These are phyloP conservation scores for Artibeus jamaicensis DNA, from an alignment of 2,797 vertebrate genomes.

Conservation along the genomic window DNA sequence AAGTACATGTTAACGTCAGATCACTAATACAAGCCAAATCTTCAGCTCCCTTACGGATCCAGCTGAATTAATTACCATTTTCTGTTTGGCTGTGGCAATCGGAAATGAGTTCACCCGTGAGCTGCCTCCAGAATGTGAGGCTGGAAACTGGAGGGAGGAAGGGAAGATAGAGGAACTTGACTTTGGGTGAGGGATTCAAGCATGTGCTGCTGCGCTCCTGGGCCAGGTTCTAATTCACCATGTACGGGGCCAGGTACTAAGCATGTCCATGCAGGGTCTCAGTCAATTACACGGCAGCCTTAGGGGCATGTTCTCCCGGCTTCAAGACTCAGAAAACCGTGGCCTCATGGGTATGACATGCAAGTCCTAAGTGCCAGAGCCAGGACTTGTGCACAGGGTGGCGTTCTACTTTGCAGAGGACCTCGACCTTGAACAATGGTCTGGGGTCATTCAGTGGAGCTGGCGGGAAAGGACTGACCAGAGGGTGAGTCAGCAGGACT, in stretches of 20 bases:
- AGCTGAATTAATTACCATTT: constrained; percentile 45
- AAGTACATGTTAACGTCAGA: constrained; percentile 63
- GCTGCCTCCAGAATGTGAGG: background rate
- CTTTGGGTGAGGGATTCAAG: background rate
- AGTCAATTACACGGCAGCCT: background rate
- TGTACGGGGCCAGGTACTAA: fast-evolving
- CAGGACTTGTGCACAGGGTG: background rate
- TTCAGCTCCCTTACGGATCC: background rate
- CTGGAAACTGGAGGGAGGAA: background rate
- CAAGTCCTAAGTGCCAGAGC: background rate
- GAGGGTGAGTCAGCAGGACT: fast-evolving
- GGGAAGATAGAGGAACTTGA: background rate
- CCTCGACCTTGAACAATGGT: fast-evolving
- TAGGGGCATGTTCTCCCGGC: background rate
- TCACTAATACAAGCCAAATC: constrained; percentile 10
- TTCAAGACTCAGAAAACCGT: background rate
- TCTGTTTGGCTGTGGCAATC: background rate
- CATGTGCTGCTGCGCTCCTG: background rate
- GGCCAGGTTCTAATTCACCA: background rate
- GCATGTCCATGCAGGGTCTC: background rate
- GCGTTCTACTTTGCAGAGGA: background rate
- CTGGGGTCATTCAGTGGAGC: background rate
- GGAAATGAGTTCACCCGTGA: background rate
- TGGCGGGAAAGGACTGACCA: background rate
- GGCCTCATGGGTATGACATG: fast-evolving